Evolutionary conservation across 2,797 vertebrate genomes (phyloP).

Genomic region (Chrysocyon brachyurus): DNA sequence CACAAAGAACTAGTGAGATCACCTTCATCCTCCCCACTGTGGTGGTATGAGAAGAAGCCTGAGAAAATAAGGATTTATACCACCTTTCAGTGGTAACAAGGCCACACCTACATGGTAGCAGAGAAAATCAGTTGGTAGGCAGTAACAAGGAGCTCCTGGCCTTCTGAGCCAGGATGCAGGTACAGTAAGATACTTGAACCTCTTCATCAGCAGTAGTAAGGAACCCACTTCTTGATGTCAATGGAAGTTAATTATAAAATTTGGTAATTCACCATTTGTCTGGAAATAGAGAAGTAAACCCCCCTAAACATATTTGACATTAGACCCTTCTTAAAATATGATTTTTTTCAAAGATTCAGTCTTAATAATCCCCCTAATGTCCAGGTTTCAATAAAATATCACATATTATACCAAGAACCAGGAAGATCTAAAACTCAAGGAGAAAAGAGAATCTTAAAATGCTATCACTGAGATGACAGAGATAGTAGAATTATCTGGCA

Average conservation of each 20-base stretch:
- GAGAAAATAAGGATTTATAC: not conserved
- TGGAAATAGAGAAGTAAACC: not conserved
- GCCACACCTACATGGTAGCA: accelerated
- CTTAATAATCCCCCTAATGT: not conserved
- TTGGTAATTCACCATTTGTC: not conserved
- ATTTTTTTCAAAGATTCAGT: not conserved
- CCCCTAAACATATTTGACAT: not conserved
- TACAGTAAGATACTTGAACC: no score
- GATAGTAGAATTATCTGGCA: not conserved
- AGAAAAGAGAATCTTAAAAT: not conserved
- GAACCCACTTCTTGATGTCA: not conserved
- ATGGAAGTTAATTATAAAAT: not conserved
- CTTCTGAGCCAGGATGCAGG: not conserved
- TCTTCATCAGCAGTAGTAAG: not conserved
- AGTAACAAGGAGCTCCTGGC: not conserved
- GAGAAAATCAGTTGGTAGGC: not conserved
- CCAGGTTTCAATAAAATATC: not conserved
- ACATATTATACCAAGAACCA: not conserved
- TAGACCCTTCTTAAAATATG: not conserved
- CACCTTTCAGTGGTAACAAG: not conserved
- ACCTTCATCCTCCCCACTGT: not conserved
- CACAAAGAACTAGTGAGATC: not conserved
- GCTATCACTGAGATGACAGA: not conserved
- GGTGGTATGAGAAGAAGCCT: not conserved
- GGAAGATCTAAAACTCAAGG: not conserved